Percentiles rank a stretch among this genome's conserved stretches.
phyloP scores from a whole-genome alignment of 2,888 invertebrate genomes.

The Microctonus brassicae region DNA sequence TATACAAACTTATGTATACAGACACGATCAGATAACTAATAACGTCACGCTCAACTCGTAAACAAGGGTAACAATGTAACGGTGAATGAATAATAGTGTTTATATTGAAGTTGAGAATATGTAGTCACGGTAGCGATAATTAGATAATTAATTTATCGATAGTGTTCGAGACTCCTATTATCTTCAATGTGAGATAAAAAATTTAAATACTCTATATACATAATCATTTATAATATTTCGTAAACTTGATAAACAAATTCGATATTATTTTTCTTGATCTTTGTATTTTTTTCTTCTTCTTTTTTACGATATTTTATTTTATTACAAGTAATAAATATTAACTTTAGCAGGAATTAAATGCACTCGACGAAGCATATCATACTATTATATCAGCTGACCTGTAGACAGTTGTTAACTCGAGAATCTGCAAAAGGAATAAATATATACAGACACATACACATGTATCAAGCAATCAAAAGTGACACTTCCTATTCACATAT shows the following conservation, averaged over 20 bases:
- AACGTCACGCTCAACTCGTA: not conserved
- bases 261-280: not conserved
- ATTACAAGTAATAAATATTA: not conserved
- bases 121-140: not conserved
- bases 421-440: not conserved
- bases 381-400: conserved; percentile 23
- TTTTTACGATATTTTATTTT: not conserved
- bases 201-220: not conserved
- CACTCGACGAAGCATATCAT: not conserved
- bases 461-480: not conserved
- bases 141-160: conserved; percentile 18
- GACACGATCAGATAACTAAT: not conserved
- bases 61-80: not conserved
- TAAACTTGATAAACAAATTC: not conserved
- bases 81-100: not conserved
- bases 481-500: conserved; percentile 16
- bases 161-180: not conserved
- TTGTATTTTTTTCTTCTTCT: not conserved
- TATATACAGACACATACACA: not conserved
- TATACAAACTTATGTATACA: not conserved
- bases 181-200: not conserved
- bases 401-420: conserved; percentile 35
- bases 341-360: not conserved
- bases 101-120: not conserved
- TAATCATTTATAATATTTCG: not conserved